Evolutionary conservation across 2,888 invertebrate species (phyloP).

Genomic region (Pteria penguin): DNA sequence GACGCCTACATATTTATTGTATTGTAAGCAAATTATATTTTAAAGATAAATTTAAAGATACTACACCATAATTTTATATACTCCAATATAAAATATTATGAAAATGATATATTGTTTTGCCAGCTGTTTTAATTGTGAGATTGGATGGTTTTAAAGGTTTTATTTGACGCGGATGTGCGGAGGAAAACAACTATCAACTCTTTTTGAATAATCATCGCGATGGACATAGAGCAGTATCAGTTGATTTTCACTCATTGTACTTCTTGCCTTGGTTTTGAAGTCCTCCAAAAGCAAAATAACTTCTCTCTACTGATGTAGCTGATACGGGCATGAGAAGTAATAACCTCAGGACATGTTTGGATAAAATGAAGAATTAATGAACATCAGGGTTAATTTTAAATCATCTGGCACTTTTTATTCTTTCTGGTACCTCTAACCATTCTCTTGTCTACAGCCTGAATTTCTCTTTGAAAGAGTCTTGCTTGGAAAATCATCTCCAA

Average conservation of each 20-base stretch:
- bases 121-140: no score
- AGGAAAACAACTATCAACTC: not conserved
- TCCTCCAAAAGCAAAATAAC: slow-evolving; percentile 12
- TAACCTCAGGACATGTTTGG: no score
- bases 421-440: no score
- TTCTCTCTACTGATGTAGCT: slow-evolving; percentile 22
- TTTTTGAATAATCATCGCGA: not conserved
- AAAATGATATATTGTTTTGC: no score
- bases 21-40: no score
- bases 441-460: not conserved
- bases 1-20: no score
- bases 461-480: not conserved
- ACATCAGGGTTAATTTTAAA: no score
- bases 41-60: no score
- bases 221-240: slow-evolving; percentile 6
- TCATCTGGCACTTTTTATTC: no score
- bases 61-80: no score
- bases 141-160: not conserved
- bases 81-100: no score
- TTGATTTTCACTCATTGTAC: slow-evolving; percentile 2
- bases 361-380: no score
- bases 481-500: not conserved
- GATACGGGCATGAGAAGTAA: slow-evolving; percentile 17
- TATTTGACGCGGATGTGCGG: not conserved
- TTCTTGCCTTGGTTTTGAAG: slow-evolving; percentile 10